Base-by-base conservation (phyloP, 2,888 invertebrate genomes). In the Pammene aurita region DNA sequence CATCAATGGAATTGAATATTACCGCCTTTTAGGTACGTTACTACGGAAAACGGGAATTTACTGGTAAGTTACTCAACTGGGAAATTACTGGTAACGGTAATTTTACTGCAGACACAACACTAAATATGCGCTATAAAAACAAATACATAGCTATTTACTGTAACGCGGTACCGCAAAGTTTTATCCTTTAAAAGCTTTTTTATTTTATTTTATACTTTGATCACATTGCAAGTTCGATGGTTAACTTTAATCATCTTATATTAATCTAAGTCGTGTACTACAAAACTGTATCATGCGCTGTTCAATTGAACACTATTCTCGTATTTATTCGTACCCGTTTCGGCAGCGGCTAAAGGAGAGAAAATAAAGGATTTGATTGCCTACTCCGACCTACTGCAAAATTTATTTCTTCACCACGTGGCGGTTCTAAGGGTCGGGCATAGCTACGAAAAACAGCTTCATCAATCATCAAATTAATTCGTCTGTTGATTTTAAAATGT, bases 341-440 rank as follows among this genome's bases (percentile, higher is more conserved):
- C 26, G 57, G 52, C 55, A 11, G 61, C 26, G n/a, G 61, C 38
- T 5, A 26, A 58, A 54, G 54, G 58, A 55, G 58, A 48, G 65
- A 69, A 69, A 69, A 69, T 69, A 69, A 69, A 69, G 55, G 69
- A 69, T 65, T 65, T 69, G 69, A 69, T 69, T 65, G 64, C 69
- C 54, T 55, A 69, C 69, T 58, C 69, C 69, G 41, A 69, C 69
- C 69, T 65, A 64, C 69, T 65, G 65, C 69, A 69, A 64, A 69
- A 69, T 69, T 54, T 69, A 69, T 69, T 65, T 69, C 69, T 65
- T 60, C 60, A 60, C 68, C 68, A 41, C 67, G 26, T 44, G 60
- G 57, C 48, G 65, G 52, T 50, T 69, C 64, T 65, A 13, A 65
- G 48, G 41, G 38, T 38, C 34, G 35, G 41, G 6, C 34, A 55